A percentile compares a stretch with the other conserved stretches of the same genome.
These are phyloP conservation scores for Burhinus oedicnemus DNA, from an alignment of 2,113 vertebrate species.

Conservation along the genomic window DNA sequence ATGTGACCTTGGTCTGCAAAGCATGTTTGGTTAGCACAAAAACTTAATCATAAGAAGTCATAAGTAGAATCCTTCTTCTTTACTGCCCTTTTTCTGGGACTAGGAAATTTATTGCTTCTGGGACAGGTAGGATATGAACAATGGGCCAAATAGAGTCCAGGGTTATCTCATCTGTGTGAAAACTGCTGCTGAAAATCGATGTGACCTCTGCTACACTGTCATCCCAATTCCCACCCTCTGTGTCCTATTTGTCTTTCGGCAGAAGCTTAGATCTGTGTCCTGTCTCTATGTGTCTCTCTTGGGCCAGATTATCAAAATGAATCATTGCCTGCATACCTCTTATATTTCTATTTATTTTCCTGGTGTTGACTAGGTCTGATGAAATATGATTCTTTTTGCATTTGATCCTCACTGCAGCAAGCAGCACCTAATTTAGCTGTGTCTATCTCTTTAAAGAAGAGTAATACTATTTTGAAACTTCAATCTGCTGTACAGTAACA, in stretches of 20 bases:
- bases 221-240: constrained; percentile 84
- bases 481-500: constrained; percentile 77
- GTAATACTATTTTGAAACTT: constrained; percentile 82
- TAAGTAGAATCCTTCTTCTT: constrained; percentile 83
- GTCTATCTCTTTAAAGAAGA: constrained; percentile 84
- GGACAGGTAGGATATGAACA: constrained; percentile 89
- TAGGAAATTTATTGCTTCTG: constrained; percentile 83
- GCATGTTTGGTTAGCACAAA: constrained; percentile 82
- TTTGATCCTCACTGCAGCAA: constrained; percentile 80
- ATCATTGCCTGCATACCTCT: constrained; percentile 84
- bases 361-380: constrained; percentile 79
- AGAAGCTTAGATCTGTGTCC: constrained; percentile 82
- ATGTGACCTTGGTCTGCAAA: constrained; percentile 84
- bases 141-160: constrained; percentile 84
- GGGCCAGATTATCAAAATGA: constrained; percentile 89
- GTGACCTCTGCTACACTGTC: constrained; percentile 89
- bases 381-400: constrained; percentile 85
- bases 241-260: constrained; percentile 87
- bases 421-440: constrained; percentile 80
- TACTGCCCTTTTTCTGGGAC: constrained; percentile 81
- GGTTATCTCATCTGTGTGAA: constrained; percentile 87
- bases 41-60: constrained; percentile 86
- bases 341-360: constrained; percentile 88
- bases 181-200: constrained; percentile 87
- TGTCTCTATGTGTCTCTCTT: constrained; percentile 82